Evolutionary conservation across 2,797 vertebrate genomes (phyloP).

Genomic region (Rhinella marina): DNA sequence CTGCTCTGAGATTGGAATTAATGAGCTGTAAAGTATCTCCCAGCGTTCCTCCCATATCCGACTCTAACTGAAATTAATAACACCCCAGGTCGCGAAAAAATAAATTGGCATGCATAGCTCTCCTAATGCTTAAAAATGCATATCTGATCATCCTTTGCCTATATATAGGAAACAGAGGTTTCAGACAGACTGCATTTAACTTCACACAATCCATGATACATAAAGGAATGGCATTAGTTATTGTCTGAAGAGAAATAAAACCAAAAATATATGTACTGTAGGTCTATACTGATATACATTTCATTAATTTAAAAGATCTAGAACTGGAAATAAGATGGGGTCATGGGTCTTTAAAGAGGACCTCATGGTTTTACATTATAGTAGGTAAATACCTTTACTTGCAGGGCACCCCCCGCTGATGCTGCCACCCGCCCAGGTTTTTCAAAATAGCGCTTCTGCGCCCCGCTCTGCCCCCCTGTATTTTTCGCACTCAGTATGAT

Average conservation of each 20-base stretch:
- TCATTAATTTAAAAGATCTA: too few species aligned
- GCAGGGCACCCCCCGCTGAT: too few species aligned
- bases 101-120: slow-evolving; percentile 25
- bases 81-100: slow-evolving; percentile 4
- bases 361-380: too few species aligned
- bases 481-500: too few species aligned
- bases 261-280: too few species aligned
- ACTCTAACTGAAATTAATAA: slow-evolving; percentile 49
- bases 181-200: background rate
- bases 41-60: slow-evolving; percentile 19
- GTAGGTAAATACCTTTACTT: too few species aligned
- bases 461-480: too few species aligned
- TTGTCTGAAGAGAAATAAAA: background rate
- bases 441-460: too few species aligned
- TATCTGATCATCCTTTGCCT: background rate
- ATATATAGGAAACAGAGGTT: background rate
- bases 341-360: too few species aligned
- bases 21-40: slow-evolving; percentile 57
- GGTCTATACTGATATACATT: too few species aligned
- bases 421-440: too few species aligned
- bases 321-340: too few species aligned
- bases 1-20: slow-evolving; percentile 46
- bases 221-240: background rate
- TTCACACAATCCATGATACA: background rate
- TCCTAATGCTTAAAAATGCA: slow-evolving; percentile 17